Evolutionary conservation across 2,888 invertebrate genomes (phyloP), one percentile per base, ranked within the genome.

Genomic region (Clistopyga incitator): DNA sequence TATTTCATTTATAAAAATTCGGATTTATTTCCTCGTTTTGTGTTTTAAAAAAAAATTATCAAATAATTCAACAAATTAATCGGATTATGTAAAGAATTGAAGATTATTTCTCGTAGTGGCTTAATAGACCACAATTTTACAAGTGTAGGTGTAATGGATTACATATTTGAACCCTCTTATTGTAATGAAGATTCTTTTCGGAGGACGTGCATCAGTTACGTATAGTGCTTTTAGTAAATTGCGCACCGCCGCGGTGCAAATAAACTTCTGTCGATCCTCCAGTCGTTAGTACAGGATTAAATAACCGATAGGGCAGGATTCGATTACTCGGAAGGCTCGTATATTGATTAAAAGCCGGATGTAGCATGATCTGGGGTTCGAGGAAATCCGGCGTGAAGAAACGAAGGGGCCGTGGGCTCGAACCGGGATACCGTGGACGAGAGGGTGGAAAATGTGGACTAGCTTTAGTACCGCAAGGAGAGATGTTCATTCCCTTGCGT

Each of bases 251-350:
- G n/a, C n/a, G n/a, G n/a, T 4, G n/a, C n/a, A 18, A 50, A 50
- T 18, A 50, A n/a, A 50, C 6, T 2, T 50, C n/a, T 6, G 50
- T 18, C 2, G 1, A 50, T 50, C 18, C 50, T 50, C 6, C 6
- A 50, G 6, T 50, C 50, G 50, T 50, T 50, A 50, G n/a, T 50
- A 6, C 6, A 50, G 18, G 18, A 50, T 50, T n/a, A 50, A 18
- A 18, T 50, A 50, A 50, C 50, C n/a, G n/a, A n/a, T 50, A 18
- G 50, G 50, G 50, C 50, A 50, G n/a, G 6, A 50, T 50, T 50
- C 50, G 50, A 50, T 50, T 50, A 50, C 50, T n/a, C 18, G 18
- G 50, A 50, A 50, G 50, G n/a, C 18, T 50, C n/a, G n/a, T 50
- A 18, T 50, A 50, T 50, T 18, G 50, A 50, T 18, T 18, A 50